Evolutionary conservation across 2,113 vertebrate genomes (phyloP).

Genomic region (Polypterus senegalus): DNA sequence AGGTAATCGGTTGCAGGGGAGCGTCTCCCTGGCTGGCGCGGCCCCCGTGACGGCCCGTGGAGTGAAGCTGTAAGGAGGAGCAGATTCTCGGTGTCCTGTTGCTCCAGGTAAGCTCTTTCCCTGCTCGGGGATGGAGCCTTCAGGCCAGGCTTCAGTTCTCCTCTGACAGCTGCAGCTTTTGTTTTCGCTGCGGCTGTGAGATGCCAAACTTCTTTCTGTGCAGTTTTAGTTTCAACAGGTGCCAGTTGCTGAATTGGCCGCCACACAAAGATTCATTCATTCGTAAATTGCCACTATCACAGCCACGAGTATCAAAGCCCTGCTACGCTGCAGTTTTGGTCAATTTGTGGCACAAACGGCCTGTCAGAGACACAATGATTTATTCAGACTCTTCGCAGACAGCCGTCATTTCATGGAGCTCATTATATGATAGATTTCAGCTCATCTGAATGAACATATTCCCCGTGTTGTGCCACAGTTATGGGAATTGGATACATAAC

Average conservation of each 20-base stretch:
- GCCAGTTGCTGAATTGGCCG: slow-evolving; percentile 29
- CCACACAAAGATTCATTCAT: slow-evolving; percentile 48
- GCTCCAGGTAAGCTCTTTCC: slow-evolving; percentile 23
- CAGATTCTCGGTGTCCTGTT: slow-evolving; percentile 26
- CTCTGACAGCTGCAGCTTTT: slow-evolving; percentile 30
- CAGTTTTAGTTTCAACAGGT: slow-evolving; percentile 56
- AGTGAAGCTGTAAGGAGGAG: slow-evolving; percentile 13
- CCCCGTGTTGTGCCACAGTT: slow-evolving; percentile 29
- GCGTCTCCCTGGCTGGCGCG: no score
- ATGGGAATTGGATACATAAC: slow-evolving; percentile 52
- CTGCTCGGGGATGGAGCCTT: slow-evolving; percentile 14
- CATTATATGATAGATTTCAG: slow-evolving; percentile 60
- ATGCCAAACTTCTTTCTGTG: slow-evolving; percentile 20
- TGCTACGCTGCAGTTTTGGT: slow-evolving; percentile 34
- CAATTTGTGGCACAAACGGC: slow-evolving; percentile 33
- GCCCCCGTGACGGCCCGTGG: no score
- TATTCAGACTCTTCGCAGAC: slow-evolving; percentile 50
- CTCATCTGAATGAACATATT: slow-evolving; percentile 45
- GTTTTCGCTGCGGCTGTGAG: slow-evolving; percentile 27
- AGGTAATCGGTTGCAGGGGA: no score
- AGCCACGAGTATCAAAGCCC: slow-evolving; percentile 35
- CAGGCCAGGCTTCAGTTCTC: slow-evolving; percentile 17
- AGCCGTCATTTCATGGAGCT: slow-evolving; percentile 46
- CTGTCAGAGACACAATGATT: slow-evolving; percentile 48
- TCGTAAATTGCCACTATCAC: slow-evolving; percentile 30